A percentile compares a stretch with the other conserved stretches of the same genome.
Evolutionary conservation across 2,113 vertebrate genomes (phyloP).

Genomic region (Diglossa brunneiventris): DNA sequence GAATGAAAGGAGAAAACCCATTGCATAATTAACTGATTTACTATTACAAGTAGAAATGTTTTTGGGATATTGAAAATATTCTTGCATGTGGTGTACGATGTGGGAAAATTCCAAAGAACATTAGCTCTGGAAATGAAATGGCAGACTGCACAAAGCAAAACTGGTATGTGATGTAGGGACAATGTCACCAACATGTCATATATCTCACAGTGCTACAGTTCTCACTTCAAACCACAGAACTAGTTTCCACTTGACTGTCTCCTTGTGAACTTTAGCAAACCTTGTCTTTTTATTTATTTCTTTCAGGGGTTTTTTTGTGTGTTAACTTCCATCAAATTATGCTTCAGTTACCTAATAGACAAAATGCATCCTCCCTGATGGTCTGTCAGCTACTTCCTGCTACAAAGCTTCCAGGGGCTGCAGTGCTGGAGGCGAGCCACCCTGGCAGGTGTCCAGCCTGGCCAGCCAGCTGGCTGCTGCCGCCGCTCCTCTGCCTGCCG

Average conservation of each 20-base stretch:
- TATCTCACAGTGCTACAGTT: background rate
- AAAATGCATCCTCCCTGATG: conserved; percentile 6
- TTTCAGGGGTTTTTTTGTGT: rapidly evolving
- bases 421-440: conserved; percentile 18
- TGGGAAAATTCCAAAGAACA: background rate
- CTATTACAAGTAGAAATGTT: background rate
- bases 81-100: background rate
- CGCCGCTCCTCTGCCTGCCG: background rate
- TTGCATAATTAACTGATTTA: background rate
- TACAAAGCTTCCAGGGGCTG: conserved; percentile 9
- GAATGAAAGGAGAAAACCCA: background rate
- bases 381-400: conserved; percentile 27
- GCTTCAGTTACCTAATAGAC: conserved; percentile 2
- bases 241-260: background rate
- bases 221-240: background rate
- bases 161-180: background rate
- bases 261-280: background rate
- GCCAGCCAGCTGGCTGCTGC: background rate
- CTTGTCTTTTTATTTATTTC: rapidly evolving
- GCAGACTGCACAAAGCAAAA: background rate
- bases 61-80: background rate
- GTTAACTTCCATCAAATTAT: background rate
- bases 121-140: background rate
- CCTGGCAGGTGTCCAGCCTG: background rate
- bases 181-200: background rate